A percentile compares a stretch with the other conserved stretches of the same genome.
These are phyloP conservation scores for Uropsilus gracilis DNA, from an alignment of 2,113 vertebrate genomes.

Conservation along the genomic window DNA sequence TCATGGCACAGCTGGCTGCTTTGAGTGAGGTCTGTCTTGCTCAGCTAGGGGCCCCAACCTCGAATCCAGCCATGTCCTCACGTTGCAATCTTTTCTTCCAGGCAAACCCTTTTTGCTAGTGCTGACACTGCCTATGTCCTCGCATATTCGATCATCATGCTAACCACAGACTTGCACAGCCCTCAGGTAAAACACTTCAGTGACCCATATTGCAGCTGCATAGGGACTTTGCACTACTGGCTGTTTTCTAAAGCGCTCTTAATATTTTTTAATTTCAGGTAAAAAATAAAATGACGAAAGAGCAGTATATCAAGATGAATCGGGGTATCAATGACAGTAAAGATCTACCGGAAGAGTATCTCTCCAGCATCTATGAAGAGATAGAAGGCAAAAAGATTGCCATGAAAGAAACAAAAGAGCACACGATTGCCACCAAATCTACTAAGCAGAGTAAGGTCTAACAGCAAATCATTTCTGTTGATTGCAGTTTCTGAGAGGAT, in stretches of 20 bases:
- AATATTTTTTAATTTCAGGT: conserved; percentile 86
- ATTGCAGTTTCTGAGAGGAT: neutral
- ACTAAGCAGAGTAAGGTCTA: conserved; percentile 94
- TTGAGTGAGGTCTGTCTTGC: neutral
- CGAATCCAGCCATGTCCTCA: neutral
- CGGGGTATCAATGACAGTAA: conserved; percentile 98
- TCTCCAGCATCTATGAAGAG: conserved; percentile 97
- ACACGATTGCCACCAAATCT: conserved; percentile 93
- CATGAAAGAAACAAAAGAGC: conserved; percentile 97
- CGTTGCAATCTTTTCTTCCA: conserved; percentile 77
- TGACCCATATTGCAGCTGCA: neutral
- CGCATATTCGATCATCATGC: conserved; percentile 98
- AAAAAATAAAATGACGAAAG: conserved; percentile 99
- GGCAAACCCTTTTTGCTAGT: conserved; percentile 96
- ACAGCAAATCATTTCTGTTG: neutral
- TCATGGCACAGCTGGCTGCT: neutral
- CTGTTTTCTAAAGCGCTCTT: conserved; percentile 22
- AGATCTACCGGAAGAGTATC: conserved; percentile 96
- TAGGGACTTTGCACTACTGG: neutral
- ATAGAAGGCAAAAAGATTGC: conserved; percentile 98
- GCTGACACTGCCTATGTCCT: conserved; percentile 99
- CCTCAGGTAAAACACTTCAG: conserved; percentile 90
- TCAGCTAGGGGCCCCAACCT: neutral
- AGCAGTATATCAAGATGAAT: conserved; percentile 99
- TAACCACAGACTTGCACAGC: conserved; percentile 98